Evolutionary conservation across 2,797 vertebrate genomes (phyloP), one percentile per base, ranked within the genome.

Genomic region (Poecilia velifera): DNA sequence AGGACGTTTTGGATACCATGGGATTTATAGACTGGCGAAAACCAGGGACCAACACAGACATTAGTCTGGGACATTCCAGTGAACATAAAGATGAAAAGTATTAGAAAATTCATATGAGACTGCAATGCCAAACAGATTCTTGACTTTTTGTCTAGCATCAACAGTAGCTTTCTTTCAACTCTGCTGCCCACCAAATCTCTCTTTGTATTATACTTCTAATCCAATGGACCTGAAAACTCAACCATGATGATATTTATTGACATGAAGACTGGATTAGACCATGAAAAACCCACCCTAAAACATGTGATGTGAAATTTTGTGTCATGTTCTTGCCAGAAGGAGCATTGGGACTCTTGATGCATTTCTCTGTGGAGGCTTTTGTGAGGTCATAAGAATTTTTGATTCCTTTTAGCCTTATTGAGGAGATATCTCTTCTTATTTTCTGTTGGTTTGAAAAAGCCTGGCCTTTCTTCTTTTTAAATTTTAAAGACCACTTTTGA

Each of bases 131-230:
- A 86, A 86, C 87, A 87, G 88, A 93, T 83, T 84, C 83, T 87
- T 84, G 79, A 89, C 86, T 85, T 87, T 87, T 84, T 80, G 91
- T 86, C 82, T 89, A 88, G 84, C 86, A 82, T 90, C 87, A 80
- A 85, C 88, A 91, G 89, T 89, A 91, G 87, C 87, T 78, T 84
- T 89, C 84, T 87, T 82, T 89, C 92, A 93, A 88, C 90, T 90
- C 84, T 91, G 84, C 86, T 88, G 78, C 87, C 89, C 90, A 90
- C 90, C 89, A 88, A 86, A 91, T 90, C 87, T 91, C 82, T 90
- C 88, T 94, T 93, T 94, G 92, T 95, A 93, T 87, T 77, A 93
- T 95, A 94, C 86, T 88, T 93, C 87, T 94, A 91, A 91, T 92
- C 90, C 88, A 80, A 82, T 84, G 86, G 88, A 92, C 81, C 85